Base-by-base conservation (phyloP, 2,888 invertebrate genomes). In the Diplolepis rosae region DNA sequence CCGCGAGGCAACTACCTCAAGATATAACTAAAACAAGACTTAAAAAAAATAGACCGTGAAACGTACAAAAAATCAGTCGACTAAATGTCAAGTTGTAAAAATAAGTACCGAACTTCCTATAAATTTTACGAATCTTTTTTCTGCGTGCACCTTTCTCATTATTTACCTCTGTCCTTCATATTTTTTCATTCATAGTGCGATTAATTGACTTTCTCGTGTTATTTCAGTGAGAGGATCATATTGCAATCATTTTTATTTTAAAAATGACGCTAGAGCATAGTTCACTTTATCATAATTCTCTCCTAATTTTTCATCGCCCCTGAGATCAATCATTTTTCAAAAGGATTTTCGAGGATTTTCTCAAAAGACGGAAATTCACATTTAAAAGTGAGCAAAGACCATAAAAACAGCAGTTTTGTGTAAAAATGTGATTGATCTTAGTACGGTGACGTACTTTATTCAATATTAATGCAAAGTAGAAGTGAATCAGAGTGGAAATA, bases 311-410 rank as follows among this genome's bases (percentile, higher is more conserved):
- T 61, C 61, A 61, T 27, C 61, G 24, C n/a, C 24, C 39, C 13
- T 6, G 35, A 61, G 24, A 61, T 61, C 39, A 24, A 61, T 61
- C 61, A 24, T 61, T n/a, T n/a, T 27, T 24, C 24, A 61, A 61
- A 61, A 61, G 39, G 15, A 61, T 39, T 61, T 24, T n/a, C n/a
- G 11, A 39, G 61, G 39, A 42, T 42, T 61, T 61, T 22, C 61
- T n/a, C 27, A 7, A 27, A 1, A 15, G 39, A 39, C 39, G 13
- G n/a, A 27, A 61, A 24, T 39, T 61, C 39, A 15, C 22, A 39
- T 61, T 61, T 39, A 39, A 39, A 42, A 15, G 39, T 39, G 15
- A 61, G 61, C 24, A n/a, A 24, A 27, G 24, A n/a, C 5, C 61
- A n/a, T 22, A 35, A 39, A 39, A 61, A 61, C 27, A 35, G 35